phyloP scores from a whole-genome alignment of 1,140 invertebrate species.

The Vanessa atalanta region DNA sequence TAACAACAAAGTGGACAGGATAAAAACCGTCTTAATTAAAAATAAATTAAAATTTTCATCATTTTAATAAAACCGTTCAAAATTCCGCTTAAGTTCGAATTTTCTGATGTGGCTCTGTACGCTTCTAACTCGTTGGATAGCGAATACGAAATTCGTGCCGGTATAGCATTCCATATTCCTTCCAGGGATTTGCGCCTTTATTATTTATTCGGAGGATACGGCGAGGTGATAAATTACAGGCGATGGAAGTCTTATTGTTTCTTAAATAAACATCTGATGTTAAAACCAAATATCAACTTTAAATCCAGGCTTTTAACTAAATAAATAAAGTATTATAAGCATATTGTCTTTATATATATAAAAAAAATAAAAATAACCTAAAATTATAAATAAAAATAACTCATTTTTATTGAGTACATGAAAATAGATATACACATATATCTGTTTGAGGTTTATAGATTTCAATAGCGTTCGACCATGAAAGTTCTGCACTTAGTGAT shows the following conservation, averaged over 20 bases:
- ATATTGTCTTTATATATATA: no score
- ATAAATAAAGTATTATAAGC: no score
- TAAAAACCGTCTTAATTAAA: no score
- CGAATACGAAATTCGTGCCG: slow-evolving; percentile 34
- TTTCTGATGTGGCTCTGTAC: slow-evolving; percentile 9
- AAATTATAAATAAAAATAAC: no score
- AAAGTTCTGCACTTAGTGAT: no score
- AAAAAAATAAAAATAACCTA: no score
- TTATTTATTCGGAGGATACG: slow-evolving; percentile 41
- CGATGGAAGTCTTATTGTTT: background rate
- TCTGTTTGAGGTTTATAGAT: no score
- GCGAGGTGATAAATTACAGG: slow-evolving; percentile 39
- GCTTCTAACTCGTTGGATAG: slow-evolving; percentile 22
- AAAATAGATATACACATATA: no score
- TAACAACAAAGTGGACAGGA: no score
- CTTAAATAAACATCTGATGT: background rate
- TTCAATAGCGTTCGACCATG: no score
- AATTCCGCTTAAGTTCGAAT: slow-evolving; percentile 7
- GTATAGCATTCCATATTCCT: slow-evolving; percentile 27
- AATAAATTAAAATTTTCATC: no score
- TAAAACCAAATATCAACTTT: background rate
- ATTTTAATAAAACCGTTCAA: background rate
- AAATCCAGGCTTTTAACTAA: background rate
- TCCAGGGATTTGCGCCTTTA: slow-evolving; percentile 40
- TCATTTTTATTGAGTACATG: no score